phyloP scores from a whole-genome alignment of 2,888 invertebrate species.

The Galeruca laticollis region DNA sequence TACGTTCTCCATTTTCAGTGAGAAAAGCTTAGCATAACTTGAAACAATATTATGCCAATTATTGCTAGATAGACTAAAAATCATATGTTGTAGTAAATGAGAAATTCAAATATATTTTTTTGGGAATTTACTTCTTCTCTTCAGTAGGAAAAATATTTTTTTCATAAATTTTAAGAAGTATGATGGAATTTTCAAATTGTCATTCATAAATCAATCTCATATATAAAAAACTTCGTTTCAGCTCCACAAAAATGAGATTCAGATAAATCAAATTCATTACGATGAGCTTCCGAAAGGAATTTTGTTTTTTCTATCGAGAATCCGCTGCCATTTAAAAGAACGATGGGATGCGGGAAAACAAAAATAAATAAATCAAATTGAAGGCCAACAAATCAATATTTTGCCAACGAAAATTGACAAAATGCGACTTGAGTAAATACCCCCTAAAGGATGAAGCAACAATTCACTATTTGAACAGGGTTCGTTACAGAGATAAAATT shows the following conservation, averaged over 20 bases:
- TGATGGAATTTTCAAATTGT: neutral
- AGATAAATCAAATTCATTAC: neutral
- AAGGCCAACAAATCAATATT: slow-evolving; percentile 20
- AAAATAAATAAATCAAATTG: slow-evolving; percentile 16
- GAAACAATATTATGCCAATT: too few species aligned
- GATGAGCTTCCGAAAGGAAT: neutral
- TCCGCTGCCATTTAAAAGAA: neutral
- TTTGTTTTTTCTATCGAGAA: neutral
- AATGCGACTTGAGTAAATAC: slow-evolving; percentile 33
- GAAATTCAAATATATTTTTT: too few species aligned
- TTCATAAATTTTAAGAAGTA: neutral
- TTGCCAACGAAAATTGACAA: slow-evolving; percentile 31
- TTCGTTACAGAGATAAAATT: slow-evolving; percentile 21
- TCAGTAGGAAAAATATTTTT: too few species aligned
- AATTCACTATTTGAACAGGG: slow-evolving; percentile 21
- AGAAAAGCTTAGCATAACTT: too few species aligned
- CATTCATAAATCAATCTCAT: neutral
- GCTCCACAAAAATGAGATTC: neutral
- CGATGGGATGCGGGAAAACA: neutral
- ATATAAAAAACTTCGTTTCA: neutral
- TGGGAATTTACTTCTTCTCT: too few species aligned
- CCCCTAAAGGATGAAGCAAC: slow-evolving; percentile 35
- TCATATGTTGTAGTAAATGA: too few species aligned
- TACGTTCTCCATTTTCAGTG: too few species aligned
- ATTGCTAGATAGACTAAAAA: too few species aligned